Conservation (phyloP, 2,113 vertebrate species). For the Trichechus manatus region DNA sequence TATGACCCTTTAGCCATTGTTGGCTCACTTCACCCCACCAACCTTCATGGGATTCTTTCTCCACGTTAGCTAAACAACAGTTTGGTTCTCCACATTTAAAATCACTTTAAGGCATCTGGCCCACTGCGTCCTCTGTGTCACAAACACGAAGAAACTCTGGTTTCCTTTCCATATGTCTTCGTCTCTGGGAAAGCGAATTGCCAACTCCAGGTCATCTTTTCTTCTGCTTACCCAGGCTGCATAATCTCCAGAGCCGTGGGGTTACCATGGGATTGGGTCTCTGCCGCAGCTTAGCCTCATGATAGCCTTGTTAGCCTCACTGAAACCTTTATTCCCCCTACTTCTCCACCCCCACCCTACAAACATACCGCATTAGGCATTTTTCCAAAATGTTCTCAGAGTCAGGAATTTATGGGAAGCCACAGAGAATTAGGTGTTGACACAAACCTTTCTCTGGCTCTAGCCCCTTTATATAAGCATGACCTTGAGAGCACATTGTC, state of each 20-base stretch:
- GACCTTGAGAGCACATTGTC: background rate
- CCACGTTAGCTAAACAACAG: background rate
- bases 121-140: background rate
- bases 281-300: background rate
- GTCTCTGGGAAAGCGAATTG: background rate
- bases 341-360: background rate
- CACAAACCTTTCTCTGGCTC: constrained; percentile 33
- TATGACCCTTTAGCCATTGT: background rate
- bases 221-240: background rate
- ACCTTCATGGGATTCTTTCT: background rate
- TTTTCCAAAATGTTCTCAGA: background rate
- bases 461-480: background rate
- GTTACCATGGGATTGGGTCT: background rate
- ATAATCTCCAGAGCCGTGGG: background rate
- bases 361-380: background rate
- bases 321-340: background rate
- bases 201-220: background rate
- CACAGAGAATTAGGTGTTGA: background rate
- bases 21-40: background rate
- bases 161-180: background rate
- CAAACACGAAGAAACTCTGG: background rate
- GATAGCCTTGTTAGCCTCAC: background rate
- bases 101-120: background rate
- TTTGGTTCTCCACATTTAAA: background rate
- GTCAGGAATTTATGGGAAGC: constrained; percentile 50